A percentile compares a stretch with the other conserved stretches of the same genome.
Conservation (phyloP, 2,797 vertebrate species). For the Masticophis lateralis region DNA sequence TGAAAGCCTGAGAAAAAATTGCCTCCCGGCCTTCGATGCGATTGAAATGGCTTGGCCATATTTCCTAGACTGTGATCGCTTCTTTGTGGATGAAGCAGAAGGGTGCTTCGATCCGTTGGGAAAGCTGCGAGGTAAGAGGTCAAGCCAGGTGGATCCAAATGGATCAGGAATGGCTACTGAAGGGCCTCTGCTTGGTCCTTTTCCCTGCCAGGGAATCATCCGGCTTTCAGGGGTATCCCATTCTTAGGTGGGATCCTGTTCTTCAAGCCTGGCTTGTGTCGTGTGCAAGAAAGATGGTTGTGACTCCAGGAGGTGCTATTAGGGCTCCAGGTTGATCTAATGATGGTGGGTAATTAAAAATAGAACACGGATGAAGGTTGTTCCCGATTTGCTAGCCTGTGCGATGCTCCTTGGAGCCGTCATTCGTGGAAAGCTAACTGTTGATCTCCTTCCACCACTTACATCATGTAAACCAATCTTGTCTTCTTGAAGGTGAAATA, state of each 20-base stretch:
- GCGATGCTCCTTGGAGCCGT: neutral
- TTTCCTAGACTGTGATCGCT: conserved; percentile 90
- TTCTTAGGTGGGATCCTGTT: too few species aligned
- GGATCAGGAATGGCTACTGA: too few species aligned
- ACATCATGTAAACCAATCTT: neutral
- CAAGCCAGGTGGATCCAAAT: conserved; percentile 12
- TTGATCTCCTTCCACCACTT: neutral
- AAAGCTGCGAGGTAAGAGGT: conserved; percentile 78
- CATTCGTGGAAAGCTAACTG: neutral
- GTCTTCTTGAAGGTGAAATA: conserved; percentile 61
- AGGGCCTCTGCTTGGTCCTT: too few species aligned
- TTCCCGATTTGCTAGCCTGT: neutral
- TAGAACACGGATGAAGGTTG: neutral
- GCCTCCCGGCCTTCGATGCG: conserved; percentile 84
- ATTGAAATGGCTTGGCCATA: conserved; percentile 99
- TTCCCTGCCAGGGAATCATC: too few species aligned
- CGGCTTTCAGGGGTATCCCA: too few species aligned
- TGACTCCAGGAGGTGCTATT: too few species aligned
- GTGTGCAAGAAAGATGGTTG: too few species aligned
- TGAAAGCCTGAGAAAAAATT: conserved; percentile 80
- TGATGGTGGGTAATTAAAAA: neutral
- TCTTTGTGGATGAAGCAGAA: conserved; percentile 83
- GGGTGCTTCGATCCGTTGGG: conserved; percentile 89
- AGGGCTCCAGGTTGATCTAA: too few species aligned
- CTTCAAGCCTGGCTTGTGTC: too few species aligned